Conservation (phyloP, 2,888 invertebrate species). For the Glaucopsyche alexis region DNA sequence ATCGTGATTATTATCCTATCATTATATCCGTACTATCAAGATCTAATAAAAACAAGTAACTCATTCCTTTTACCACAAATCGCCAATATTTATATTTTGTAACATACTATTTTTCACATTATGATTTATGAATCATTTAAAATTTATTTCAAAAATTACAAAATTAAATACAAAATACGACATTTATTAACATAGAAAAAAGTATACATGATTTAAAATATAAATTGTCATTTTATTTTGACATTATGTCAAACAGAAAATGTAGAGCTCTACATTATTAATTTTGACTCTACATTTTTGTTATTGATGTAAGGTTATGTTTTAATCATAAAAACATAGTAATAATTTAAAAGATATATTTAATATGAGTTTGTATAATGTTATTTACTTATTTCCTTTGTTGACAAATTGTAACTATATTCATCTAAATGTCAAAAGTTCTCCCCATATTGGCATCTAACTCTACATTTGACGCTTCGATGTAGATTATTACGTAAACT, state of each 20-base stretch:
- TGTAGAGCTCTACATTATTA: neutral
- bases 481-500: conserved; percentile 74
- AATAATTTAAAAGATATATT: neutral
- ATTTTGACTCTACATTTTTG: neutral
- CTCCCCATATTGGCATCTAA: conserved; percentile 42
- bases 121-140: too few relatives aligned
- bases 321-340: neutral
- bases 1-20: neutral
- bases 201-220: too few relatives aligned
- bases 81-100: neutral
- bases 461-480: conserved; percentile 53
- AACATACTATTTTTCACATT: neutral
- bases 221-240: neutral
- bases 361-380: conserved; percentile 10
- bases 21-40: neutral
- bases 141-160: too few relatives aligned
- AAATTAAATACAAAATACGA: too few relatives aligned
- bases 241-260: neutral
- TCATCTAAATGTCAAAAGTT: conserved; percentile 61
- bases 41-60: neutral
- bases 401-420: conserved; percentile 59
- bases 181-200: too few relatives aligned
- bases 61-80: neutral
- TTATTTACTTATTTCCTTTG: conserved; percentile 47
- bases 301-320: neutral